phyloP scores from a whole-genome alignment of 2,113 vertebrate species.

The Ammodytes marinus region DNA sequence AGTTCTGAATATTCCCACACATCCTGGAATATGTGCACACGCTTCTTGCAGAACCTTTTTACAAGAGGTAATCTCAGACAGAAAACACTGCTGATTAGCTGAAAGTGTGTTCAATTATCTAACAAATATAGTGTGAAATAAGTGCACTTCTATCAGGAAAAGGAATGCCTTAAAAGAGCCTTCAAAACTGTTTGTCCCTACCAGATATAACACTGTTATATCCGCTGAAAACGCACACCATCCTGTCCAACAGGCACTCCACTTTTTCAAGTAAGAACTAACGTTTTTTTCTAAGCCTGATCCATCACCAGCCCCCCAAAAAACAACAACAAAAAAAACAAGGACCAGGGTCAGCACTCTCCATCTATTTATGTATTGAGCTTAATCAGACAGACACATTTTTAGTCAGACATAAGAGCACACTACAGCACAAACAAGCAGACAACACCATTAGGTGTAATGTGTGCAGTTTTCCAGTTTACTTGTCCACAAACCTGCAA shows the following conservation, averaged over 20 bases:
- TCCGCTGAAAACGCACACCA: neutral
- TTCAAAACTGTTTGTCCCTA: neutral
- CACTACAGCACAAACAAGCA: neutral
- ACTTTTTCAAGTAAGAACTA: neutral
- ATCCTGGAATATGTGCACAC: neutral
- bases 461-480: too few relatives aligned
- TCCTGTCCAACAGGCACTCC: neutral
- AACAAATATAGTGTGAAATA: neutral
- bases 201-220: neutral
- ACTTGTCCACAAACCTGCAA: too few relatives aligned
- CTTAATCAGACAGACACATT: neutral
- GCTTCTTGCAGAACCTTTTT: neutral
- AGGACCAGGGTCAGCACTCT: neutral
- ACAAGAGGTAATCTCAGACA: neutral
- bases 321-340: neutral
- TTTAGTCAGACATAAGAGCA: neutral
- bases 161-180: neutral
- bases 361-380: neutral
- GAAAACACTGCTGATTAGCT: neutral
- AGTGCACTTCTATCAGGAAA: conserved; percentile 1
- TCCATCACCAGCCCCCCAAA: neutral
- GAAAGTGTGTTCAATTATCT: conserved; percentile 1
- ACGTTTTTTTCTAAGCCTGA: neutral
- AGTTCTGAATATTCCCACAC: neutral
- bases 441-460: neutral